Evolutionary conservation across 2,797 vertebrate species (phyloP).

Genomic region (Novumbra hubbsi): DNA sequence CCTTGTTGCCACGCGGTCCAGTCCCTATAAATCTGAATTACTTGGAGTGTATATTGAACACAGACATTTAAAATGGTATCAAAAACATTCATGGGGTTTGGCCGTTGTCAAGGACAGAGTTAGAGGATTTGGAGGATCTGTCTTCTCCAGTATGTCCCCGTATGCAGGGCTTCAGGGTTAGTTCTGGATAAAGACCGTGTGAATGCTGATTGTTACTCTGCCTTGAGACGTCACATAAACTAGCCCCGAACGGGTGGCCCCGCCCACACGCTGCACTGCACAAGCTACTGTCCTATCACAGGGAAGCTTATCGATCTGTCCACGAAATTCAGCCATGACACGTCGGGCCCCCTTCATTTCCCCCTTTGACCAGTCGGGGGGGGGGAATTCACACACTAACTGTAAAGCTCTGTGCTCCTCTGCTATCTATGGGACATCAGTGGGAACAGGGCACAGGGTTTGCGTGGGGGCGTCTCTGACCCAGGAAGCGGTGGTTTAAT

Average conservation of each 20-base stretch:
- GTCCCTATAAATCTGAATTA: not conserved
- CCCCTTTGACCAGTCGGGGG: slow-evolving; percentile 16
- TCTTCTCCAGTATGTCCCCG: not conserved
- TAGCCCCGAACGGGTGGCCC: not conserved
- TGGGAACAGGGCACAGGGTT: not conserved
- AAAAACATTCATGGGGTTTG: not conserved
- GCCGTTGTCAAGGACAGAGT: not conserved
- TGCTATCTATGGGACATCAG: not conserved
- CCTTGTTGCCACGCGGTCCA: not conserved
- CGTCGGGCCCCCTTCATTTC: slow-evolving; percentile 19
- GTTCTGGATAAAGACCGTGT: not conserved
- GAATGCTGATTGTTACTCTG: not conserved
- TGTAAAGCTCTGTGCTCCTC: slow-evolving; percentile 5
- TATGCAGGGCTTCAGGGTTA: not conserved
- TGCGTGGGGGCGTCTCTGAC: not conserved
- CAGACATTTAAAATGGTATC: not conserved
- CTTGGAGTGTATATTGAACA: not conserved
- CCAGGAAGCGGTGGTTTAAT: slow-evolving; percentile 9
- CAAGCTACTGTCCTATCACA: slow-evolving; percentile 9
- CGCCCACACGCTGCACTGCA: not conserved
- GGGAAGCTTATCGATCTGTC: slow-evolving; percentile 38
- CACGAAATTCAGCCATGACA: slow-evolving; percentile 25
- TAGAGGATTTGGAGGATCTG: not conserved
- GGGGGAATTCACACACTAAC: not conserved
- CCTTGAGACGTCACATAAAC: not conserved